phyloP scores from a whole-genome alignment of 2,888 invertebrate species.

The Panzeria rudis region DNA sequence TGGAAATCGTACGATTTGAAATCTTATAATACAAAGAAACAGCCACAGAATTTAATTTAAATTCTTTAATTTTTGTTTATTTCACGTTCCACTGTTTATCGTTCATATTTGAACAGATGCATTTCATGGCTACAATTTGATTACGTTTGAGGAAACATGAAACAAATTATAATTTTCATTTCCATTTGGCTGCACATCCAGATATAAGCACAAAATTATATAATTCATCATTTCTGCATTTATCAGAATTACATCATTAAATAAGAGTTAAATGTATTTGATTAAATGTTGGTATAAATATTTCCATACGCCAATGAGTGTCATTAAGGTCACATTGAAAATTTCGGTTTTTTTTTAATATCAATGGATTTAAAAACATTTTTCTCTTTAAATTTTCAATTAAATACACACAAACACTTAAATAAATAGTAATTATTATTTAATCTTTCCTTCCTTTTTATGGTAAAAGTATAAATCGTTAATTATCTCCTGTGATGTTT shows the following conservation, averaged over 20 bases:
- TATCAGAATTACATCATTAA: slow-evolving; percentile 20
- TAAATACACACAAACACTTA: not conserved
- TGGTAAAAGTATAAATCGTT: not conserved
- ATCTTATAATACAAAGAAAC: too few species aligned
- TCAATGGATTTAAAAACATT: slow-evolving; percentile 10
- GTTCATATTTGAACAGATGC: not conserved
- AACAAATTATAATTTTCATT: slow-evolving; percentile 28
- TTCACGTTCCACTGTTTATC: not conserved
- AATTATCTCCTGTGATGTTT: not conserved
- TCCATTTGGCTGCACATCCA: not conserved
- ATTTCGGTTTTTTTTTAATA: not conserved
- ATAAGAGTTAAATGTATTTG: slow-evolving; percentile 37
- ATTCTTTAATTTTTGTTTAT: not conserved
- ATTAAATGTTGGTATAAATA: slow-evolving; percentile 21
- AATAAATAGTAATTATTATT: slow-evolving; percentile 23
- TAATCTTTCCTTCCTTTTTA: not conserved
- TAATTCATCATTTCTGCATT: slow-evolving; percentile 23
- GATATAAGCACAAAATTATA: slow-evolving; percentile 1
- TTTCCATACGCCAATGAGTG: not conserved
- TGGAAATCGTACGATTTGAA: too few species aligned
- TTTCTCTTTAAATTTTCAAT: not conserved
- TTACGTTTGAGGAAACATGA: slow-evolving; percentile 14
- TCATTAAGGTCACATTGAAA: slow-evolving; percentile 13
- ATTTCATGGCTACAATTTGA: slow-evolving; percentile 14
- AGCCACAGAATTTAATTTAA: too few species aligned